Percentiles rank a stretch among this genome's conserved stretches.
Conservation (phyloP, 1,140 invertebrate species). For the Aphidius gifuensis region DNA sequence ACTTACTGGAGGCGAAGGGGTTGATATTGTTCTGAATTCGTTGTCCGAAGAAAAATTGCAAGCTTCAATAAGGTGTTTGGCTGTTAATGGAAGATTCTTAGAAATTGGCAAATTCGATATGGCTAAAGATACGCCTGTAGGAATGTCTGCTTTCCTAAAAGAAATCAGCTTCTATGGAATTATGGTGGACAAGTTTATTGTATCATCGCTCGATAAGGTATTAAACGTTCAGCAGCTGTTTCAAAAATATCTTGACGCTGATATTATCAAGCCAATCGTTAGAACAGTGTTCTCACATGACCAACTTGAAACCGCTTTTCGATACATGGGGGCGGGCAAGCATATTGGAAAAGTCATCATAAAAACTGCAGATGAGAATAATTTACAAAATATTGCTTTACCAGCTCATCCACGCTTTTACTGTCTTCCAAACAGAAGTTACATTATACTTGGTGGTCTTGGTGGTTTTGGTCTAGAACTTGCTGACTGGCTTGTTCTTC, state of each 20-base stretch:
- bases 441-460: slow-evolving; percentile 47
- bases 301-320: slow-evolving; percentile 55
- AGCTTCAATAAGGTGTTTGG: slow-evolving; percentile 76
- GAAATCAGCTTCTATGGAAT: slow-evolving; percentile 80
- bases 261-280: slow-evolving; percentile 52
- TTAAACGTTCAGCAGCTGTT: too few species aligned
- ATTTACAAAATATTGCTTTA: too few species aligned
- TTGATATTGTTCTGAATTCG: slow-evolving; percentile 77
- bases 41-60: slow-evolving; percentile 74
- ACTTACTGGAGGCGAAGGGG: slow-evolving; percentile 63
- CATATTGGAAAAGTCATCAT: slow-evolving; percentile 67
- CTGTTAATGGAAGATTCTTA: slow-evolving; percentile 64
- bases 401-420: too few species aligned
- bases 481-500: slow-evolving; percentile 69
- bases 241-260: slow-evolving; percentile 56
- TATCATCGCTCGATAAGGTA: too few species aligned
- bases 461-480: slow-evolving; percentile 82
- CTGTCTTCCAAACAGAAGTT: too few species aligned
- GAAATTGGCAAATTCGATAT: slow-evolving; percentile 81
- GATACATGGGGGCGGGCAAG: slow-evolving; percentile 69
- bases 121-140: slow-evolving; percentile 62
- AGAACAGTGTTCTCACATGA: slow-evolving; percentile 49
- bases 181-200: slow-evolving; percentile 59
- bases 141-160: slow-evolving; percentile 74
- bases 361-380: neutral